Percentiles rank a stretch among this genome's conserved stretches.
These are phyloP conservation scores for Drosophila neonasuta DNA, from an alignment of 2,888 invertebrate species.

Conservation along the genomic window DNA sequence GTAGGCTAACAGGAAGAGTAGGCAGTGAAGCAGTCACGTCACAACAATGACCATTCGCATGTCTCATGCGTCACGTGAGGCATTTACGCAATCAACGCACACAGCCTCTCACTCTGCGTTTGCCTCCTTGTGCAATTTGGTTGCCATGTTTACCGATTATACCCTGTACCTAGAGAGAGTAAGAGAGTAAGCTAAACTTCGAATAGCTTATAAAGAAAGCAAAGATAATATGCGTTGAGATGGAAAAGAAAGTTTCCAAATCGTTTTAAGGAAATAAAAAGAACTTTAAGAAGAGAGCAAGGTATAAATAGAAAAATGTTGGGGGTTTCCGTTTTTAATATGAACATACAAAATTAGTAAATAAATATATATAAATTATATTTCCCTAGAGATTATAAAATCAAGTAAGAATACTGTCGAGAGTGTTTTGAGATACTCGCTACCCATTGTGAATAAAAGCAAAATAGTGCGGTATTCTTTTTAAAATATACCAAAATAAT, in stretches of 20 bases:
- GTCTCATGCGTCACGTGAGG: constrained; percentile 64
- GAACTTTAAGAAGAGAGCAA: too few relatives aligned
- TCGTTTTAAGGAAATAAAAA: neutral
- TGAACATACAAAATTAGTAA: too few relatives aligned
- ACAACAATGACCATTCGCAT: constrained; percentile 45
- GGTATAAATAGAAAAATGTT: too few relatives aligned
- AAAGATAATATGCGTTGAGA: neutral
- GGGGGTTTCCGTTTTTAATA: too few relatives aligned
- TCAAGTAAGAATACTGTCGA: too few relatives aligned
- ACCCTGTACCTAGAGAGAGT: constrained; percentile 16
- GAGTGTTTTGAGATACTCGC: too few relatives aligned
- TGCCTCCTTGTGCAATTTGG: constrained; percentile 2
- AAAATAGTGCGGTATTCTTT: too few relatives aligned
- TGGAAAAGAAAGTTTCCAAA: neutral
- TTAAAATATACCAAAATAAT: too few relatives aligned
- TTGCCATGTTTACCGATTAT: constrained; percentile 20
- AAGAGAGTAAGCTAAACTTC: neutral
- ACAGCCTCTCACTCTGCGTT: neutral
- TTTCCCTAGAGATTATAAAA: too few relatives aligned
- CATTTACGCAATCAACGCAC: constrained; percentile 62
- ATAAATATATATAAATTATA: too few relatives aligned
- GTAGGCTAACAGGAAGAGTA: constrained; percentile 12
- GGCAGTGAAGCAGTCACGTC: constrained; percentile 16
- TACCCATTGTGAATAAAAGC: too few relatives aligned
- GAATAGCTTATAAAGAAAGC: neutral